phyloP scores from a whole-genome alignment of 2,797 vertebrate genomes.

The Sebastes vulpes region DNA sequence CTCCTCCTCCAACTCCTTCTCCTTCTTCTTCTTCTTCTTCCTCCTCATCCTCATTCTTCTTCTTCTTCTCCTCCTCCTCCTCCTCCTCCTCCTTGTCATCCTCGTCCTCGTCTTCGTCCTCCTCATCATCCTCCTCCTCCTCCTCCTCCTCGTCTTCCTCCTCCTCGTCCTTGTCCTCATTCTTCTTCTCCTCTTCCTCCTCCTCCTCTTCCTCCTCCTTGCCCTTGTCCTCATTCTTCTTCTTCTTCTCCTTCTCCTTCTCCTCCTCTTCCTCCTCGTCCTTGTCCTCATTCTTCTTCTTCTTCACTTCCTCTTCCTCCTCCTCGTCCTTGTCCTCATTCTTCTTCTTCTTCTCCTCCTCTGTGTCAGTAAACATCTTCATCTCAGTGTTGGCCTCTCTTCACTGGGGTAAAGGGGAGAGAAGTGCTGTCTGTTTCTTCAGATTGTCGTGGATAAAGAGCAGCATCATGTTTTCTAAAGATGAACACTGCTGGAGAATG shows the following conservation, averaged over 20 bases:
- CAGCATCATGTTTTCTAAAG: background rate
- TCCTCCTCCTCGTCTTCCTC: rapidly evolving
- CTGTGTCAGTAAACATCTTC: background rate
- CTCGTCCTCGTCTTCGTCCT: no score
- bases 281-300: background rate
- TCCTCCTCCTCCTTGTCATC: no score
- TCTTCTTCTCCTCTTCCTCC: background rate
- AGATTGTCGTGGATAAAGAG: background rate
- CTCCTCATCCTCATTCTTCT: rapidly evolving
- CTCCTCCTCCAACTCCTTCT: no score
- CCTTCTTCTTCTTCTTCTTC: rapidly evolving
- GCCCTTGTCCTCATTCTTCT: rapidly evolving
- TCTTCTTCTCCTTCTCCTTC: background rate
- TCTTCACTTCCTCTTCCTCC: background rate
- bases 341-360: background rate
- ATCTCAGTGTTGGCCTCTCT: background rate
- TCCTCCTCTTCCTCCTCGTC: background rate
- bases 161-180: rapidly evolving
- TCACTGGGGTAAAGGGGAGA: background rate
- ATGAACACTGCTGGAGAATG: background rate
- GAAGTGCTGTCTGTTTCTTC: background rate
- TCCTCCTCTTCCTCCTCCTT: background rate
- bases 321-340: background rate
- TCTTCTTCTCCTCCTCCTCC: no score
- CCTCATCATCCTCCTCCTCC: no score